Evolutionary conservation across 2,888 invertebrate species (phyloP).

Genomic region (Lasioglossum calceatum): DNA sequence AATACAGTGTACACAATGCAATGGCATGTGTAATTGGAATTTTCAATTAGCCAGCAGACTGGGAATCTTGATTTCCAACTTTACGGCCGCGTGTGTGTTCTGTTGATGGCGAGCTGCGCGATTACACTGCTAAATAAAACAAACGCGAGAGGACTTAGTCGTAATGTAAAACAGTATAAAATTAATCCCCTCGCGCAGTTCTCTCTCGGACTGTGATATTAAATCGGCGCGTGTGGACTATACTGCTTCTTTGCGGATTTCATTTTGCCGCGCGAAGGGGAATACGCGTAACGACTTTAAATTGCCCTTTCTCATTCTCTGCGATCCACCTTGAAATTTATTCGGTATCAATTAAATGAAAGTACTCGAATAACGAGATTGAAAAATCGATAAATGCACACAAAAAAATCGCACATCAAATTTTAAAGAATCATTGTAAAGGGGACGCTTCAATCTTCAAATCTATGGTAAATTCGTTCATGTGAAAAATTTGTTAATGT

Average conservation of each 20-base stretch:
- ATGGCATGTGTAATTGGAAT: neutral
- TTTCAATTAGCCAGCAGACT: constrained; percentile 4
- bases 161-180: neutral
- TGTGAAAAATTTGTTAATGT: too few relatives aligned
- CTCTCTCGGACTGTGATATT: neutral
- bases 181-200: neutral
- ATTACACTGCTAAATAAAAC: neutral
- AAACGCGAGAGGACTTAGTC: neutral
- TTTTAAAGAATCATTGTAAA: neutral
- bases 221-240: neutral
- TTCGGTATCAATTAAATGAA: neutral
- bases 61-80: constrained; percentile 3
- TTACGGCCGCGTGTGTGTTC: neutral
- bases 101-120: neutral
- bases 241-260: neutral
- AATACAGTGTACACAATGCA: neutral
- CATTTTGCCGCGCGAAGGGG: neutral
- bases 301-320: neutral
- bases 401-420: neutral
- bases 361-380: neutral
- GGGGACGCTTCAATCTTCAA: neutral
- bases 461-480: neutral
- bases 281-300: neutral
- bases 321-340: neutral
- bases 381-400: neutral